Conservation (phyloP, 1,140 invertebrate genomes). For the Formica exsecta region DNA sequence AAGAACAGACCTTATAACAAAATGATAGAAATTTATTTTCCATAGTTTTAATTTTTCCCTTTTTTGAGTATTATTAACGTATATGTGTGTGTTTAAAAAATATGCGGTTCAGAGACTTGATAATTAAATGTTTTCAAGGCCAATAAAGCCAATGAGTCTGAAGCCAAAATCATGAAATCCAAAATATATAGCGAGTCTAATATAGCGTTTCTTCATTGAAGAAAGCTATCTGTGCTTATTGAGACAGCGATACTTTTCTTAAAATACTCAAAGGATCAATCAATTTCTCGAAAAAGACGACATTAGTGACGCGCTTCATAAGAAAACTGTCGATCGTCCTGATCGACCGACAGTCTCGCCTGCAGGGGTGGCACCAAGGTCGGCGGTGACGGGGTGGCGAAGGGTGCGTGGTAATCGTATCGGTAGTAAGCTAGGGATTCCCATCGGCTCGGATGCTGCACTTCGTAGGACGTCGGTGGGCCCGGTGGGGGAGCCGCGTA, state of each 20-base stretch:
- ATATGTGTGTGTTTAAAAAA: neutral
- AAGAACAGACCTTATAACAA: neutral
- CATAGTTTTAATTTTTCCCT: neutral
- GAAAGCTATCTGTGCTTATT: neutral
- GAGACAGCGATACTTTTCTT: neutral
- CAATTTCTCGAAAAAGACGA: neutral
- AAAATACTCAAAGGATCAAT: neutral
- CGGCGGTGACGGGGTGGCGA: constrained; percentile 71
- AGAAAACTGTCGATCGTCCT: constrained; percentile 76
- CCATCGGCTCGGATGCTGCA: constrained; percentile 82
- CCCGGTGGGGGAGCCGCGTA: constrained; percentile 42
- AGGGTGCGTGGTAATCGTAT: constrained; percentile 84
- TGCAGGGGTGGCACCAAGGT: constrained; percentile 75
- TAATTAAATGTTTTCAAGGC: neutral
- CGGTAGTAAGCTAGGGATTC: constrained; percentile 84
- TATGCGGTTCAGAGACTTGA: neutral
- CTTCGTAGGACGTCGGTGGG: constrained; percentile 74
- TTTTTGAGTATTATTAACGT: neutral
- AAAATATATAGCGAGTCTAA: neutral
- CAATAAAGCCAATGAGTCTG: neutral
- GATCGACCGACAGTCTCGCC: constrained; percentile 74
- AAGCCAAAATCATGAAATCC: neutral
- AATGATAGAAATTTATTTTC: constrained; percentile 4
- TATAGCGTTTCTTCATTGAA: neutral
- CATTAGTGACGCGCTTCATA: constrained; percentile 77